Conservation (phyloP, 37 sponge, comb jelly and placozoan species). For the Aphrocallistes beatrix region DNA sequence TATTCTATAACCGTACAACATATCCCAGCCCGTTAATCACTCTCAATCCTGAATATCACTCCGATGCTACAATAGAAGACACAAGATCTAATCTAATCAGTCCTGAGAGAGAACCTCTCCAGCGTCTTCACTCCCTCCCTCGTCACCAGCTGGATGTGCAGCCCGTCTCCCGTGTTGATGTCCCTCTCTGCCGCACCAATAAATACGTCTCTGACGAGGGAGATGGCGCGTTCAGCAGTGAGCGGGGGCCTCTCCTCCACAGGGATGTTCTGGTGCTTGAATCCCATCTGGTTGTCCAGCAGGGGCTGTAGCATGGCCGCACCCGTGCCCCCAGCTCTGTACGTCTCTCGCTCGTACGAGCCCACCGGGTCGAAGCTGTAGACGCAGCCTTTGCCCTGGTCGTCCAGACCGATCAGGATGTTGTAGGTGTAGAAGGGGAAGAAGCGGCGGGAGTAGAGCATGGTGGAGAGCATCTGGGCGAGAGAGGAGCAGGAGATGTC, state of each 20-base stretch:
- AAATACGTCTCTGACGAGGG: slow-evolving; percentile 85
- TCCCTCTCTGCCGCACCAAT: slow-evolving; percentile 90
- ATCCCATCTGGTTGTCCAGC: slow-evolving; percentile 94
- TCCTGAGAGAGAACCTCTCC: slow-evolving; percentile 54
- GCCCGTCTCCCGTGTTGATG: slow-evolving; percentile 92
- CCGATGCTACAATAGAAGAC: too few species aligned
- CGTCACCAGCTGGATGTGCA: slow-evolving; percentile 59
- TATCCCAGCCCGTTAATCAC: too few species aligned
- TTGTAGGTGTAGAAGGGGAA: slow-evolving; percentile 95
- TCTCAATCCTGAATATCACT: too few species aligned
- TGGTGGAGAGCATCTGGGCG: slow-evolving; percentile 76
- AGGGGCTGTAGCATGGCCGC: slow-evolving; percentile 91
- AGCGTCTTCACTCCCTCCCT: slow-evolving; percentile 42
- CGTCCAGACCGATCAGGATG: slow-evolving; percentile 85
- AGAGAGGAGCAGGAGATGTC: slow-evolving; percentile 34
- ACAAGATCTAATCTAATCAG: too few species aligned
- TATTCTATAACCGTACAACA: too few species aligned
- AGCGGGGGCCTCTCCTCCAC: slow-evolving; percentile 39
- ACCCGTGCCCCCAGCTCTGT: slow-evolving; percentile 79
- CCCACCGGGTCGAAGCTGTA: slow-evolving; percentile 96
- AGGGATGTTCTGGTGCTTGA: slow-evolving; percentile 68
- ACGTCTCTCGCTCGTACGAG: slow-evolving; percentile 78
- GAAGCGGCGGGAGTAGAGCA: slow-evolving; percentile 80
- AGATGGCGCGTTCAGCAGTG: slow-evolving; percentile 53
- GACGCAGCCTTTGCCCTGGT: slow-evolving; percentile 88